A percentile compares a stretch with the other conserved stretches of the same genome.
phyloP scores from a whole-genome alignment of 2,113 vertebrate species.

The Macrotus californicus region DNA sequence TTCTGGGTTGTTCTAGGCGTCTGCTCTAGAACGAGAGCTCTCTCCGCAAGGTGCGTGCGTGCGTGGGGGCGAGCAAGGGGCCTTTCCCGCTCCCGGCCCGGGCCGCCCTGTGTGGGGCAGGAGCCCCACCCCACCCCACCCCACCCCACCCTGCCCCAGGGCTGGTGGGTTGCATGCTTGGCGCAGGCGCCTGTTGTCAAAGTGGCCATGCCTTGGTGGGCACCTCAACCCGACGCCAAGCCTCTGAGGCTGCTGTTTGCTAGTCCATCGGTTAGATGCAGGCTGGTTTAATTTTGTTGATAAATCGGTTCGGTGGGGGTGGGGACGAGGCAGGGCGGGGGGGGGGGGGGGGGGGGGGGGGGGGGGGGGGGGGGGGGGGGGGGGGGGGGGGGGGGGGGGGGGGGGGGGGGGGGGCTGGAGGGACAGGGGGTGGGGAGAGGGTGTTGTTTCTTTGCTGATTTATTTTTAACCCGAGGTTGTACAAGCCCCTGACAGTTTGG shows the following conservation, averaged over 20 bases:
- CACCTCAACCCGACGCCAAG: constrained; percentile 30
- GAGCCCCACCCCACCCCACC: not conserved
- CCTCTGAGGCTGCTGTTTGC: constrained; percentile 70
- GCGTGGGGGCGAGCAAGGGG: not conserved
- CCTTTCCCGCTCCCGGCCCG: not conserved
- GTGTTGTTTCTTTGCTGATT: constrained; percentile 91
- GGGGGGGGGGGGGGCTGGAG: constrained; percentile 75
- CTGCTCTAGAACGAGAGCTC: not conserved
- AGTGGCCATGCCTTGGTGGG: constrained; percentile 62
- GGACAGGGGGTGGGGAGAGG: constrained; percentile 68
- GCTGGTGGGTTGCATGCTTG: constrained; percentile 46
- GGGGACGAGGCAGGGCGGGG: constrained; percentile 53
- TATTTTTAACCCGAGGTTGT: constrained; percentile 97
- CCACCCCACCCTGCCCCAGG: no score
- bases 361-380: constrained; percentile 73
- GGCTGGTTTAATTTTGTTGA: constrained; percentile 94
- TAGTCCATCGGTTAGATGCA: constrained; percentile 83
- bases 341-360: constrained; percentile 67
- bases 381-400: constrained; percentile 66
- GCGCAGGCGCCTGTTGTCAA: constrained; percentile 56
- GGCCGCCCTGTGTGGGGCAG: not conserved
- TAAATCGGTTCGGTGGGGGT: constrained; percentile 89
- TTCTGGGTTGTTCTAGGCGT: not conserved
- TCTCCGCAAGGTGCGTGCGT: not conserved
- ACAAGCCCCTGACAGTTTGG: constrained; percentile 94